phyloP scores from a whole-genome alignment of 1,140 invertebrate species.

The Ceratoteleas bidentatus region DNA sequence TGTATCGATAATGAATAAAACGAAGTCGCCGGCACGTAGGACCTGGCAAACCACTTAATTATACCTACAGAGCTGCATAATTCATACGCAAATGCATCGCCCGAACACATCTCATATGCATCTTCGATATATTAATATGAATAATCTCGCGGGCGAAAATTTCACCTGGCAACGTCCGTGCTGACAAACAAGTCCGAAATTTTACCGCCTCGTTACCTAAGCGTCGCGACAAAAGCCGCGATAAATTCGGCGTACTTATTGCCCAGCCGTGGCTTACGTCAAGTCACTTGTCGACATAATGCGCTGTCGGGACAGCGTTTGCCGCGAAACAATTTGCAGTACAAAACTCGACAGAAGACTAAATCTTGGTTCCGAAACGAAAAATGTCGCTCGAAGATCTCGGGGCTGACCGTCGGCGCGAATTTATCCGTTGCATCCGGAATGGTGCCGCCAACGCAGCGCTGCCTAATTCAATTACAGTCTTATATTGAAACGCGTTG shows the following conservation, averaged over 20 bases:
- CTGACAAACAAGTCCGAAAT: conserved; percentile 12
- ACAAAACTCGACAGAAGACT: too few relatives aligned
- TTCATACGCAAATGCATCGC: conserved; percentile 13
- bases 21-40: neutral
- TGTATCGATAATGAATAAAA: too few relatives aligned
- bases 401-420: neutral
- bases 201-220: neutral
- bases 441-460: conserved; percentile 20
- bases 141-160: conserved; percentile 10
- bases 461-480: conserved; percentile 41
- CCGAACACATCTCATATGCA: conserved; percentile 1
- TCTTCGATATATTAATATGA: conserved; percentile 13
- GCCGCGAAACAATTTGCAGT: too few relatives aligned
- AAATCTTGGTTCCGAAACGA: neutral
- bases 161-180: neutral
- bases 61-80: neutral
- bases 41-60: neutral
- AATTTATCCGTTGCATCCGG: neutral
- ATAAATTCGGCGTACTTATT: neutral
- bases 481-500: conserved; percentile 32
- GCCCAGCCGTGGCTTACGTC: too few relatives aligned
- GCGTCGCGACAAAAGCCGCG: conserved; percentile 5
- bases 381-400: neutral
- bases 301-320: too few relatives aligned
- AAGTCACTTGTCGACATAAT: too few relatives aligned